Conservation (phyloP, 2,113 vertebrate species). For the Caracal caracal region DNA sequence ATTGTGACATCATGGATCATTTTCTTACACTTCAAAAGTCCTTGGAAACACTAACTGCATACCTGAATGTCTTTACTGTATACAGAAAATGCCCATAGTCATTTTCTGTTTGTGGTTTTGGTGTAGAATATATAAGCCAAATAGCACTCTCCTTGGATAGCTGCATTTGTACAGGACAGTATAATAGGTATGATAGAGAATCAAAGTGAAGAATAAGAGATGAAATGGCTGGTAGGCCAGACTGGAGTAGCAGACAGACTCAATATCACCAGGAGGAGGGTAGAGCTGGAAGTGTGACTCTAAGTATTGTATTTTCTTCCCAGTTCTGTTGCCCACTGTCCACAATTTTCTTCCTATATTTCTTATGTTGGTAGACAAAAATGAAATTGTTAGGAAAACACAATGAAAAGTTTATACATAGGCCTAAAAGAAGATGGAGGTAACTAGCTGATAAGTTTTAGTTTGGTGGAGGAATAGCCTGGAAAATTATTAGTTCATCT, state of each 20-base stretch:
- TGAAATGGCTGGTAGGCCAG: not conserved
- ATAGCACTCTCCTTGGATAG: not conserved
- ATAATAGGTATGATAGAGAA: not conserved
- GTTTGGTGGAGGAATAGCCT: not conserved
- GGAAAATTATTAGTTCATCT: slow-evolving; percentile 23
- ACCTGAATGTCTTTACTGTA: not conserved
- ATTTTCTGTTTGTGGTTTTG: not conserved
- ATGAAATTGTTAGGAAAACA: slow-evolving; percentile 35
- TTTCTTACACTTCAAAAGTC: slow-evolving; percentile 44
- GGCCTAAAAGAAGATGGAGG: not conserved
- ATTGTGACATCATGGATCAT: not conserved
- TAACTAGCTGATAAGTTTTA: not conserved
- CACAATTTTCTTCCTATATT: not conserved
- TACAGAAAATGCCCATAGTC: not conserved
- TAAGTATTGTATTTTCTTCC: not conserved
- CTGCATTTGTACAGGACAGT: not conserved
- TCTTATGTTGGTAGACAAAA: not conserved
- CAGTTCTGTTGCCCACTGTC: not conserved
- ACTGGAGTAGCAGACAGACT: not conserved
- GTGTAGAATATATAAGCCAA: not conserved
- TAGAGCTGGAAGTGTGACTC: not conserved
- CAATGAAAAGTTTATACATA: not conserved
- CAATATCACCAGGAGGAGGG: not conserved
- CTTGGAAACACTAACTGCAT: not conserved
- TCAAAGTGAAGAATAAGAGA: not conserved